These are phyloP conservation scores for Norana najaformis DNA, from an alignment of 2,888 invertebrate genomes.

Conservation along the genomic window DNA sequence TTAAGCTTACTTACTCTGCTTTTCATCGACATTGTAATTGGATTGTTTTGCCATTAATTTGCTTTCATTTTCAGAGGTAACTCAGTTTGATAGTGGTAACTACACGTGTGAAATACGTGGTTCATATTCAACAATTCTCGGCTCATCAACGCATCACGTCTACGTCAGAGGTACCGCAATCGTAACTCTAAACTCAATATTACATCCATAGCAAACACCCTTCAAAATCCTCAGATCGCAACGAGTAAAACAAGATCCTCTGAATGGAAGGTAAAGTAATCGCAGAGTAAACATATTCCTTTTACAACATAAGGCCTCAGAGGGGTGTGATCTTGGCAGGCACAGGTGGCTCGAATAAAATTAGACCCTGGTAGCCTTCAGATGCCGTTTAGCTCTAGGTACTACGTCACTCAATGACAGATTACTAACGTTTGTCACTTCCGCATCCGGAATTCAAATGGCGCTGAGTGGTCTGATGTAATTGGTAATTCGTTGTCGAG, in stretches of 20 bases:
- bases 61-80: not conserved
- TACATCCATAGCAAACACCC: not conserved
- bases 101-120: constrained; percentile 27
- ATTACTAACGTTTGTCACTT: not conserved
- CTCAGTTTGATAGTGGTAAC: constrained; percentile 4
- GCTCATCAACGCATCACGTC: not conserved
- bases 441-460: not conserved
- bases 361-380: no score
- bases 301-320: not conserved
- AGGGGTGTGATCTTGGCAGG: no score
- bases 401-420: not conserved
- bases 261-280: not conserved
- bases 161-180: constrained; percentile 24
- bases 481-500: no score
- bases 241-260: not conserved
- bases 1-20: no score
- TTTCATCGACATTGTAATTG: not conserved
- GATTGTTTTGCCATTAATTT: not conserved
- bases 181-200: not conserved
- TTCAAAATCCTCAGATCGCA: not conserved
- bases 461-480: no score
- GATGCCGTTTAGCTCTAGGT: no score
- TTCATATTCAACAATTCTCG: constrained; percentile 24
- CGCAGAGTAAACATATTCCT: not conserved
- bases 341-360: no score